Percentiles rank a stretch among this genome's conserved stretches.
phyloP scores from a whole-genome alignment of 2,797 vertebrate species.

The Danio choprae region DNA sequence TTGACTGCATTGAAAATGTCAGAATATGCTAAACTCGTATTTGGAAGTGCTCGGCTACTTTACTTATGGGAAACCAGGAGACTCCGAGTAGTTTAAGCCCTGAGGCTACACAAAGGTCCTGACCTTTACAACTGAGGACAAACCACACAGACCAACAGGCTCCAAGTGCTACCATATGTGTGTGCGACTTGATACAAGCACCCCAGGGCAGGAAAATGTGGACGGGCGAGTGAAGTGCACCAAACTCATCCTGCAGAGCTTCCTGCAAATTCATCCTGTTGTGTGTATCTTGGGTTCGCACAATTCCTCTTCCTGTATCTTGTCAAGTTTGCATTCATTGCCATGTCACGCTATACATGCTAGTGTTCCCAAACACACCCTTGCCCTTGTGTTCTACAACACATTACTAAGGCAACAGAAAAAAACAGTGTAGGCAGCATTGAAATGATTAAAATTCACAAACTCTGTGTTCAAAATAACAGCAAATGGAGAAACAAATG shows the following conservation, averaged over 20 bases:
- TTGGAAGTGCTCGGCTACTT: conserved; percentile 8
- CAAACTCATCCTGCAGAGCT: conserved; percentile 51
- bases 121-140: conserved; percentile 48
- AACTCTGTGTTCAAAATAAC: neutral
- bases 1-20: conserved; percentile 18
- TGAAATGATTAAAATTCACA: neutral
- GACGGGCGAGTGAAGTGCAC: conserved; percentile 23
- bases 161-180: conserved; percentile 33
- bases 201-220: conserved; percentile 45
- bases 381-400: conserved; percentile 17
- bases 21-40: conserved; percentile 25
- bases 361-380: conserved; percentile 30
- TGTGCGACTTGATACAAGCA: conserved; percentile 11
- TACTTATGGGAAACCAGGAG: conserved; percentile 56
- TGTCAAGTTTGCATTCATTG: conserved; percentile 33
- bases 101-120: conserved; percentile 53
- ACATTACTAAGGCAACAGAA: neutral
- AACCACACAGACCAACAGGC: conserved; percentile 50
- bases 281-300: conserved; percentile 47
- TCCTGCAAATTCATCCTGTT: conserved; percentile 58
- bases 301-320: conserved; percentile 55
- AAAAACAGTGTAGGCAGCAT: neutral
- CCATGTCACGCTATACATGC: conserved; percentile 16
- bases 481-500: neutral
- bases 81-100: conserved; percentile 45